These are phyloP conservation scores for Selenia dentaria DNA, from an alignment of 2,888 invertebrate species.

Conservation along the genomic window DNA sequence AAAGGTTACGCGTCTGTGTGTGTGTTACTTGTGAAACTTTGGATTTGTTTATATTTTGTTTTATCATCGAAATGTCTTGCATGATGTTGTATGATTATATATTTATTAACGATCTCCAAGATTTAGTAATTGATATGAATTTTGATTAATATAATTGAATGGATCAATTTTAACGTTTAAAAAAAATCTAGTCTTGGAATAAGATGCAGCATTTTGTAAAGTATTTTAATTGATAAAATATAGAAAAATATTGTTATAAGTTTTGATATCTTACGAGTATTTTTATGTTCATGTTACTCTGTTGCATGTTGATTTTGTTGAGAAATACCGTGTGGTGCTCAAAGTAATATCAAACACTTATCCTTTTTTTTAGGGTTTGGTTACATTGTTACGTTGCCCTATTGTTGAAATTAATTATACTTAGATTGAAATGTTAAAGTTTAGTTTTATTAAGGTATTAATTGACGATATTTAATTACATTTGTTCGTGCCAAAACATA, in stretches of 20 bases:
- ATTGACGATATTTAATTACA: constrained; percentile 72
- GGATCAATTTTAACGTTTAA: constrained; percentile 1
- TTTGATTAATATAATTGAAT: constrained; percentile 2
- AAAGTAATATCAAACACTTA: constrained; percentile 50
- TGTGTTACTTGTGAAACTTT: constrained; percentile 63
- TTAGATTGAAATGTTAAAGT: constrained; percentile 50
- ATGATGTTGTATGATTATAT: constrained; percentile 23
- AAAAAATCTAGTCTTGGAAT: constrained; percentile 20
- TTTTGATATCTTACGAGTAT: constrained; percentile 24
- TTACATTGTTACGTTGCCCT: constrained; percentile 35
- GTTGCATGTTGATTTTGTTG: constrained; percentile 27
- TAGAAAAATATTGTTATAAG: constrained; percentile 17
- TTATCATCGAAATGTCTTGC: constrained; percentile 42
- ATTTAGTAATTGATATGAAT: constrained; percentile 20
- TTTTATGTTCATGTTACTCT: constrained; percentile 29
- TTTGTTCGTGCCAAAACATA: constrained; percentile 82
- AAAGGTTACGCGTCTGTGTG: constrained; percentile 59
- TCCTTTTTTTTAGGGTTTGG: constrained; percentile 17
- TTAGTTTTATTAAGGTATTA: constrained; percentile 44
- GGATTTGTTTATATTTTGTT: constrained; percentile 40
- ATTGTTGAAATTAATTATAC: constrained; percentile 39
- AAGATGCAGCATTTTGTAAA: constrained; percentile 20
- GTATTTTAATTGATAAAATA: constrained; percentile 18
- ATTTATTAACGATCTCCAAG: constrained; percentile 15
- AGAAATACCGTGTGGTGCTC: constrained; percentile 57